Evolutionary conservation across 2,113 vertebrate species (phyloP).

Genomic region (Anolis sagrei): DNA sequence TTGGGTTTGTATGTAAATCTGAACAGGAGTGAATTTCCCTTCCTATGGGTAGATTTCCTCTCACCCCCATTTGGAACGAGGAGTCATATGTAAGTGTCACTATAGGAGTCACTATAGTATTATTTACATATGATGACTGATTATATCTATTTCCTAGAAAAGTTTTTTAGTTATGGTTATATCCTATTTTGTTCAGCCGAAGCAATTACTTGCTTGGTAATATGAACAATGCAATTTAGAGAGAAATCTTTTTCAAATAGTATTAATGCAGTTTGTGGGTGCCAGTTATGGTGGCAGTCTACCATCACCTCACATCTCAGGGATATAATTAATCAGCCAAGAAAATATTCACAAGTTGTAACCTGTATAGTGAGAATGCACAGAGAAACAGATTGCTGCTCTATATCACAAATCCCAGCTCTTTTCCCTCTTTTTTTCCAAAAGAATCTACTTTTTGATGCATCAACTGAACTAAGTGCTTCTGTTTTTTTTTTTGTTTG

Average conservation of each 20-base stretch:
- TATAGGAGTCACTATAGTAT: neutral
- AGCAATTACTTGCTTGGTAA: neutral
- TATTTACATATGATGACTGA: neutral
- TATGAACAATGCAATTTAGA: neutral
- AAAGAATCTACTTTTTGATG: neutral
- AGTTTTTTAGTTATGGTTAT: neutral
- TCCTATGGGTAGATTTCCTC: too few species aligned
- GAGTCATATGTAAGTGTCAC: too few species aligned
- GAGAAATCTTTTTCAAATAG: neutral
- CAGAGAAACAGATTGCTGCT: neutral
- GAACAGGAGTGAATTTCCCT: too few species aligned
- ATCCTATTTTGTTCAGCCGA: neutral
- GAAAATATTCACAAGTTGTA: neutral
- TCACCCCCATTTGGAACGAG: too few species aligned
- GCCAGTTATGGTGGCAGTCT: too few species aligned
- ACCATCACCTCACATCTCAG: neutral
- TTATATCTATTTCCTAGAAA: neutral
- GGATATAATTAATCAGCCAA: neutral
- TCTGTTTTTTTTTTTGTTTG: too few species aligned
- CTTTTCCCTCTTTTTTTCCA: neutral
- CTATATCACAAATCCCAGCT: neutral
- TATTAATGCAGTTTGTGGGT: neutral
- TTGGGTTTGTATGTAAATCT: too few species aligned
- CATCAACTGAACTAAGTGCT: fast-evolving
- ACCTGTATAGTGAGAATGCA: neutral